A percentile compares a stretch with the other conserved stretches of the same genome.
Evolutionary conservation across 1,140 invertebrate genomes (phyloP).

Genomic region (Trachymyrmex septentrionalis): DNA sequence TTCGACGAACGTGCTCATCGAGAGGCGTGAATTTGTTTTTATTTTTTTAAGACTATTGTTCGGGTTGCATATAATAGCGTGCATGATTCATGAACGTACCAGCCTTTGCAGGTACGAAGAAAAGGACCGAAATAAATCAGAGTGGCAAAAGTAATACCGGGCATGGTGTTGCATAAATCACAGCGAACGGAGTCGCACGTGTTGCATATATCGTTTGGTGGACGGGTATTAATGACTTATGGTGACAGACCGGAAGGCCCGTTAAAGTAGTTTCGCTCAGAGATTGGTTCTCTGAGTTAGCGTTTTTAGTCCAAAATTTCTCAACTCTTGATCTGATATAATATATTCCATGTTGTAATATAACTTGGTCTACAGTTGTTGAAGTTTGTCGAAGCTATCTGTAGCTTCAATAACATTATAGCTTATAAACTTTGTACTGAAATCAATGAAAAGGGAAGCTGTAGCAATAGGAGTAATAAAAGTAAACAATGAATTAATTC

Average conservation of each 20-base stretch:
- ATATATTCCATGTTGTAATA: neutral
- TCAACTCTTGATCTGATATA: neutral
- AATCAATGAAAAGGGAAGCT: neutral
- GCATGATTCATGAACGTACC: constrained; percentile 44
- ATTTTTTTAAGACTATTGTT: constrained; percentile 43
- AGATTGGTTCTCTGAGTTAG: neutral
- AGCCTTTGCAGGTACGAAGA: constrained; percentile 2
- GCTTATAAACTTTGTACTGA: neutral
- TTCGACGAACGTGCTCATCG: constrained; percentile 4
- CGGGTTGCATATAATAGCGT: constrained; percentile 10
- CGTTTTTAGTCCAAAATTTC: constrained; percentile 33
- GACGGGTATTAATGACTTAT: constrained; percentile 53
- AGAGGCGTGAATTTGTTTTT: constrained; percentile 5
- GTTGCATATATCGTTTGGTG: constrained; percentile 34
- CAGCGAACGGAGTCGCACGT: constrained; percentile 37
- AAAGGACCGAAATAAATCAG: constrained; percentile 55
- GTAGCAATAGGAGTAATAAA: neutral
- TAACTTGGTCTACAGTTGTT: neutral
- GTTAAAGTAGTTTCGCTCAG: constrained; percentile 72
- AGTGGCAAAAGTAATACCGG: constrained; percentile 43
- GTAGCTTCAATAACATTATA: neutral
- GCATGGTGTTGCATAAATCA: constrained; percentile 51
- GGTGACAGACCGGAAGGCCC: constrained; percentile 61
- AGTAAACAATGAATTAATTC: neutral
- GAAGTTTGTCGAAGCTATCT: neutral